phyloP scores from a whole-genome alignment of 2,797 vertebrate genomes.

The Rhadinocentrus ornatus region DNA sequence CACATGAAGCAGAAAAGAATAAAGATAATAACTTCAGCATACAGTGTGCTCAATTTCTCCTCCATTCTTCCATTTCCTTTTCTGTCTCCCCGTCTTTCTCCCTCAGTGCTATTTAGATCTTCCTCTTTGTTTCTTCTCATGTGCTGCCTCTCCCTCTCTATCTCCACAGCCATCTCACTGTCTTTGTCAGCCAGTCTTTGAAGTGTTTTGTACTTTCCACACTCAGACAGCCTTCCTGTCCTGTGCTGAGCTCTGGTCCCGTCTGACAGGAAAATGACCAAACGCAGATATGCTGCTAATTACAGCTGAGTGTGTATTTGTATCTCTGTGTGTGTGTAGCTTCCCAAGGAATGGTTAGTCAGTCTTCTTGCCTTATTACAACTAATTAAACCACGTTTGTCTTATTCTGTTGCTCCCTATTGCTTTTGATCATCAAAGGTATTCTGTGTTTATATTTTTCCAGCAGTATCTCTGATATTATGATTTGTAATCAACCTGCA shows the following conservation, averaged over 20 bases:
- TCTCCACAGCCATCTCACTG: conserved; percentile 63
- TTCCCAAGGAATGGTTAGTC: conserved; percentile 8
- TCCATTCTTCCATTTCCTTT: conserved; percentile 19
- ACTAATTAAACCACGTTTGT: conserved; percentile 28
- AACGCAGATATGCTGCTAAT: conserved; percentile 43
- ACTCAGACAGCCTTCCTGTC: conserved; percentile 52
- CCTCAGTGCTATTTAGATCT: conserved; percentile 36
- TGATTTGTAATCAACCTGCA: conserved; percentile 26
- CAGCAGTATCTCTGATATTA: neutral
- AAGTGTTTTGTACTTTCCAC: conserved; percentile 73
- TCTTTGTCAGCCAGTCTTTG: conserved; percentile 74
- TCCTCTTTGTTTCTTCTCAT: conserved; percentile 39
- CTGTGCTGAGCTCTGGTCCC: conserved; percentile 33
- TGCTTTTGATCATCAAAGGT: neutral
- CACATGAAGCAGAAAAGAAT: conserved; percentile 7
- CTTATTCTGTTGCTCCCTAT: conserved; percentile 5
- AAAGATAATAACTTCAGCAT: conserved; percentile 38
- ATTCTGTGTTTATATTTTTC: conserved; percentile 7
- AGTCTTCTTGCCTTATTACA: neutral
- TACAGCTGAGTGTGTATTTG: conserved; percentile 24
- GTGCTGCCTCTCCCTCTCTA: conserved; percentile 55
- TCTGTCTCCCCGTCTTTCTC: conserved; percentile 14
- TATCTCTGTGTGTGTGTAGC: neutral
- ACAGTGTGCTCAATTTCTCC: conserved; percentile 27
- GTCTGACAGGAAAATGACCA: conserved; percentile 14